Conservation (phyloP, 2,888 invertebrate species). For the Seira musarum region DNA sequence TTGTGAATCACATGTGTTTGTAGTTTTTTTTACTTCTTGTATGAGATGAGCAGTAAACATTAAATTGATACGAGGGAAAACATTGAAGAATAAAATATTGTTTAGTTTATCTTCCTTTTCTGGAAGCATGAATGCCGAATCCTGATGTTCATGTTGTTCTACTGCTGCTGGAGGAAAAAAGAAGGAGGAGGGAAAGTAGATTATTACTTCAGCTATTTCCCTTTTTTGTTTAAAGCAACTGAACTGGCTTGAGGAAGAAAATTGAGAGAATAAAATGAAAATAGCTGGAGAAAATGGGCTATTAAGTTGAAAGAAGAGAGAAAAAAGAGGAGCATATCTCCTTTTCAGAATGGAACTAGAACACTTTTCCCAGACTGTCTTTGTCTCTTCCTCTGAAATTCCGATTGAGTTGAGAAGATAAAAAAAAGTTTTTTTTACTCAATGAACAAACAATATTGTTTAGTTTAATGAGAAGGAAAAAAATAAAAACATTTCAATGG, state of each 20-base stretch:
- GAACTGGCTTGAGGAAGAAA: slow-evolving; percentile 16
- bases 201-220: background rate
- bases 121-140: background rate
- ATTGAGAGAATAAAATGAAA: slow-evolving; percentile 2
- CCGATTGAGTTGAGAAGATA: too few species aligned
- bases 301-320: background rate
- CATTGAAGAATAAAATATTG: slow-evolving; percentile 5
- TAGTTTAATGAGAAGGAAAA: background rate
- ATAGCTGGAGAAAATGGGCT: slow-evolving; percentile 18
- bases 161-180: background rate
- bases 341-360: too few species aligned
- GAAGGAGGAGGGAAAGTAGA: background rate
- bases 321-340: background rate
- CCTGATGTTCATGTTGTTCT: too few species aligned
- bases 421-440: too few species aligned
- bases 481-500: background rate
- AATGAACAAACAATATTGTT: background rate
- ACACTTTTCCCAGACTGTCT: too few species aligned
- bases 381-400: too few species aligned
- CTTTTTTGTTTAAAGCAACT: background rate
- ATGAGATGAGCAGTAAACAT: slow-evolving; percentile 6
- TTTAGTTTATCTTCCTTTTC: background rate
- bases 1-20: background rate
- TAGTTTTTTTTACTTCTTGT: background rate
- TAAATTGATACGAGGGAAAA: slow-evolving; percentile 9